These are phyloP conservation scores for Aurelia sp. DNA, from an alignment of 30 jellyfish, hydroid and myxozoan species.

Conservation along the genomic window DNA sequence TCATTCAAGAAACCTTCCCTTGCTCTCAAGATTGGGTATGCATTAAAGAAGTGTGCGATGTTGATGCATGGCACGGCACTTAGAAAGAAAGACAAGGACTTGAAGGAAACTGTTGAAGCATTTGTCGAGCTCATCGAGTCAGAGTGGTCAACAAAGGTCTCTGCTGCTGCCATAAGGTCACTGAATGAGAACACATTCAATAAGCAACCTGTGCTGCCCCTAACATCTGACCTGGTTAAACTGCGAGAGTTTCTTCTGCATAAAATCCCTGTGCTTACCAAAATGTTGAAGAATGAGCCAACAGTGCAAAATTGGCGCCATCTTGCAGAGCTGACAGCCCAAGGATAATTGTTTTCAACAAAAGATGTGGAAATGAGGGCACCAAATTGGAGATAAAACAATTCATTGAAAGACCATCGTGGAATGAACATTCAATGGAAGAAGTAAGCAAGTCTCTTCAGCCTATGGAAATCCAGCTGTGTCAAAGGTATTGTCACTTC, in stretches of 20 bases:
- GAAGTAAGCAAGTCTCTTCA: constrained; percentile 39
- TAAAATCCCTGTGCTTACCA: constrained; percentile 32
- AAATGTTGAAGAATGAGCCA: constrained; percentile 1
- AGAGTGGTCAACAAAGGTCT: constrained; percentile 58
- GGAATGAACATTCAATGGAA: constrained; percentile 37
- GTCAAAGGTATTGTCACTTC: constrained; percentile 34
- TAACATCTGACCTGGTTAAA: constrained; percentile 44
- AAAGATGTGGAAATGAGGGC: constrained; percentile 63
- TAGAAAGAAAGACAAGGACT: constrained; percentile 9
- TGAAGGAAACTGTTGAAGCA: constrained; percentile 9
- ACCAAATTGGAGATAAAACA: constrained; percentile 22
- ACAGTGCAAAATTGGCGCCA: constrained; percentile 39
- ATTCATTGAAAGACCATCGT: constrained; percentile 25
- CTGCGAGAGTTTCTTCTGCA: constrained; percentile 22
- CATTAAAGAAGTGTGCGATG: constrained; percentile 38
- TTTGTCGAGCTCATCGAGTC: constrained; percentile 25
- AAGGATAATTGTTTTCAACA: constrained; percentile 46
- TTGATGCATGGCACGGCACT: constrained; percentile 27
- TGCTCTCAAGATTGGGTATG: constrained; percentile 53
- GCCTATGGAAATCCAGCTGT: constrained; percentile 50
- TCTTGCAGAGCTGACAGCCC: constrained; percentile 36
- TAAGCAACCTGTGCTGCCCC: constrained; percentile 27
- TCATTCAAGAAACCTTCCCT: constrained; percentile 50
- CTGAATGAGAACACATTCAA: constrained; percentile 41
- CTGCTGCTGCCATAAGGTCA: constrained; percentile 44